Evolutionary conservation across 2,888 invertebrate species (phyloP), one percentile per base, ranked within the genome.

Genomic region (Scaeva pyrastri): DNA sequence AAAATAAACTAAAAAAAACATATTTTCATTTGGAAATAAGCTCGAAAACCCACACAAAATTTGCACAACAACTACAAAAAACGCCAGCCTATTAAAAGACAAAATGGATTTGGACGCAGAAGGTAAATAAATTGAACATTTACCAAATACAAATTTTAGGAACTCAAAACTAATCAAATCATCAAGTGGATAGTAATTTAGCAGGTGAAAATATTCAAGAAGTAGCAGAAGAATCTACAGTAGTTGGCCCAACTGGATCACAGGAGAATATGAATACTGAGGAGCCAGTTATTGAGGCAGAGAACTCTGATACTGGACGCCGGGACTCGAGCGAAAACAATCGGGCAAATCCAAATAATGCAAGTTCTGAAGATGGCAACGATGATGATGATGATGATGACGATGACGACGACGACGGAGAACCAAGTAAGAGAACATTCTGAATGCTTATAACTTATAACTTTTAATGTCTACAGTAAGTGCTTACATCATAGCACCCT

Each of bases 341-440:
- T 31, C 31, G 48, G 43, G 2, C 31, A 1, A 48, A 31, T 66
- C 31, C 2, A 16, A 66, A 12, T 48, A 31, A 66, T 8, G 10
- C 16, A n/a, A 66, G 31, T 11, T 66, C 48, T 19, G 48, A 66
- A n/a, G n/a, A n/a, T n/a, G n/a, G n/a, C n/a, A 3, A 31, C 31
- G 31, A 31, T 8, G 31, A 31, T 5, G 45, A 64, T 5, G 48
- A 66, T 19, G 58, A 58, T n/a, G 66, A n/a, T n/a, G 3, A 31
- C 31, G 31, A 31, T 8, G 31, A 31, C 2, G 45, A 64, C 10
- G 48, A 66, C 31, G 58, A 58, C 12, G 66, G 19, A 31, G 66
- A 66, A 19, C 66, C 48, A 48, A 66, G 66, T 66, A 48, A 66
- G 66, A 48, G 10, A 26, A 45, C 26, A 16, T 8, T 23, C 64